phyloP scores from a whole-genome alignment of 2,888 invertebrate species.

The Xanthia togata region DNA sequence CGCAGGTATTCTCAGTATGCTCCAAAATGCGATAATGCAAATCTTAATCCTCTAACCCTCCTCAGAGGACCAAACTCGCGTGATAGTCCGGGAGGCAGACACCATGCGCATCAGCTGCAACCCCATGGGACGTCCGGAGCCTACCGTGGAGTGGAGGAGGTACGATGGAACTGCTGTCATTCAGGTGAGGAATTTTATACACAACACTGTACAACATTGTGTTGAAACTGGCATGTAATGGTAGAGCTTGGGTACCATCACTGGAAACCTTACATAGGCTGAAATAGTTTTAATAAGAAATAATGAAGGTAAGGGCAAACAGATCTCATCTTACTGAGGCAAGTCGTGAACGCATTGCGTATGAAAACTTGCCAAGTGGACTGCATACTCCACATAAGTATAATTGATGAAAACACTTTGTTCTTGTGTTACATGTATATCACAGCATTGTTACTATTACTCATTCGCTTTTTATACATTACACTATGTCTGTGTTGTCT shows the following conservation, averaged over 20 bases:
- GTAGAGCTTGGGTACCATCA: not conserved
- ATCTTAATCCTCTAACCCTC: slow-evolving; percentile 19
- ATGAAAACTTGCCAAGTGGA: not conserved
- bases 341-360: not conserved
- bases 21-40: not conserved
- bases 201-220: not conserved
- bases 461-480: no score
- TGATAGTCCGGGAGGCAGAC: slow-evolving; percentile 95
- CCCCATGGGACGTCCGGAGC: slow-evolving; percentile 94
- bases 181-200: slow-evolving; percentile 75
- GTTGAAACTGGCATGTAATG: not conserved
- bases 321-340: no score
- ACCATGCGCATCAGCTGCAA: slow-evolving; percentile 95
- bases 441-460: no score
- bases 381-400: not conserved
- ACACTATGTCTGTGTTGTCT: no score
- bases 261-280: no score
- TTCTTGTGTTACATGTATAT: no score
- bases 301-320: not conserved
- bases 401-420: no score
- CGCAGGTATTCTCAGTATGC: not conserved
- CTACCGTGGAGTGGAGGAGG: slow-evolving; percentile 95
- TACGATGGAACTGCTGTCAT: slow-evolving; percentile 89
- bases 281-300: not conserved
- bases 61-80: slow-evolving; percentile 89